These are phyloP conservation scores for Oryzias curvinotus DNA, from an alignment of 2,113 vertebrate genomes.

Conservation along the genomic window DNA sequence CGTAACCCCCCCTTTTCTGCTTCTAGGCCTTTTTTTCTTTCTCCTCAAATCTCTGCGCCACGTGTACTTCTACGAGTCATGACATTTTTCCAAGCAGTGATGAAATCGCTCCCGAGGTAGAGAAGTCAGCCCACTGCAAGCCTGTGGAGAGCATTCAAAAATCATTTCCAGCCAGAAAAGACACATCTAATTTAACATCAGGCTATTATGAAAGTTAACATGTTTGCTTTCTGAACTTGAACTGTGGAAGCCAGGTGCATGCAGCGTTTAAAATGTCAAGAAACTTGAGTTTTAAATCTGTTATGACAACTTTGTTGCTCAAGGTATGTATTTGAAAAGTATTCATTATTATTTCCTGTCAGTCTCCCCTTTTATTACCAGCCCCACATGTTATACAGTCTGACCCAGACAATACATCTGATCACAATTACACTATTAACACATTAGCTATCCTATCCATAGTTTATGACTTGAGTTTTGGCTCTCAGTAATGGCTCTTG, in stretches of 20 bases:
- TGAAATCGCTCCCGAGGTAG: constrained; percentile 59
- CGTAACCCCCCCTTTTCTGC: constrained; percentile 23
- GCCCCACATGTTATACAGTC: constrained; percentile 44
- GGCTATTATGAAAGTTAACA: constrained; percentile 60
- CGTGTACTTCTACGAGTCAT: constrained; percentile 75
- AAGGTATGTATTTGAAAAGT: background rate
- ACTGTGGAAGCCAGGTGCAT: constrained; percentile 22
- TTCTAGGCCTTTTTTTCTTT: constrained; percentile 48
- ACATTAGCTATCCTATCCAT: constrained; percentile 52
- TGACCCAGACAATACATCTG: constrained; percentile 65
- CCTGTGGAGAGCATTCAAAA: constrained; percentile 61
- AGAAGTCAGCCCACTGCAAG: constrained; percentile 50
- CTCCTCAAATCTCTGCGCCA: constrained; percentile 61
- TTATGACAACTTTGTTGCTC: constrained; percentile 5
- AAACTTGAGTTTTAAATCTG: constrained; percentile 10
- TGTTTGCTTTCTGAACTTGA: constrained; percentile 36
- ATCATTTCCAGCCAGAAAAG: constrained; percentile 54
- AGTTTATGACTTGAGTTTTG: constrained; percentile 51
- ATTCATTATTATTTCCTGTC: background rate
- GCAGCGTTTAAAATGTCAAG: constrained; percentile 30
- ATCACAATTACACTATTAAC: constrained; percentile 64
- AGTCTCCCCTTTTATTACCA: constrained; percentile 17
- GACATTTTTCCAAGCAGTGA: constrained; percentile 74
- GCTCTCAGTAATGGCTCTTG: constrained; percentile 48
- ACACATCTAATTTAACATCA: constrained; percentile 58